These are phyloP conservation scores for Dipodomys merriami DNA, from an alignment of 2,113 vertebrate genomes.

Conservation along the genomic window DNA sequence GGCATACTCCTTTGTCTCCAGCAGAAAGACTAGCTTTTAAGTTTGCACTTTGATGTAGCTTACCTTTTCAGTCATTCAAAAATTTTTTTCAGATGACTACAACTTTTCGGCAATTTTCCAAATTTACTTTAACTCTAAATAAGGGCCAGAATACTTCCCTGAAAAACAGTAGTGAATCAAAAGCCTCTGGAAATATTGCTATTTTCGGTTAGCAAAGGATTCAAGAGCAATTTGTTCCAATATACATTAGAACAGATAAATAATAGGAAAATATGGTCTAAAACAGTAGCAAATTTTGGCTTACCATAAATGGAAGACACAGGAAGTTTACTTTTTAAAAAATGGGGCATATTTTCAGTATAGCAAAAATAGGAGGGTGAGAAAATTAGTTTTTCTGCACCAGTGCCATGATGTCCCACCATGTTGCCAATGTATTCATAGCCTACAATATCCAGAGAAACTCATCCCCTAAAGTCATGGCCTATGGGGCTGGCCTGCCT, in stretches of 20 bases:
- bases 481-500: constrained; percentile 94
- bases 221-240: constrained; percentile 74
- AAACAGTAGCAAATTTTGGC: constrained; percentile 73
- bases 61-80: constrained; percentile 66
- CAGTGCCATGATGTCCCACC: constrained; percentile 39
- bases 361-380: constrained; percentile 43
- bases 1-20: constrained; percentile 76
- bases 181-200: constrained; percentile 69
- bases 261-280: constrained; percentile 59
- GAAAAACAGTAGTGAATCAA: constrained; percentile 64
- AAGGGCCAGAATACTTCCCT: constrained; percentile 53
- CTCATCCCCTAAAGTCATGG: constrained; percentile 85
- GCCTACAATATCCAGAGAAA: background rate
- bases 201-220: constrained; percentile 53
- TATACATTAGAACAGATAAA: constrained; percentile 58
- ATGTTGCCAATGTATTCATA: background rate
- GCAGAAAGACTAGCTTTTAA: constrained; percentile 74
- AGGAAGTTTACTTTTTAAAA: constrained; percentile 62
- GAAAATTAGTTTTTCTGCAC: constrained; percentile 58
- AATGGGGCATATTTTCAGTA: constrained; percentile 69
- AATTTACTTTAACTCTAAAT: constrained; percentile 51
- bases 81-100: constrained; percentile 59
- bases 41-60: constrained; percentile 53
- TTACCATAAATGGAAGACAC: constrained; percentile 75
- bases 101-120: constrained; percentile 48